Evolutionary conservation across 2,888 invertebrate species (phyloP).

Genomic region (Lithophane leautieri): DNA sequence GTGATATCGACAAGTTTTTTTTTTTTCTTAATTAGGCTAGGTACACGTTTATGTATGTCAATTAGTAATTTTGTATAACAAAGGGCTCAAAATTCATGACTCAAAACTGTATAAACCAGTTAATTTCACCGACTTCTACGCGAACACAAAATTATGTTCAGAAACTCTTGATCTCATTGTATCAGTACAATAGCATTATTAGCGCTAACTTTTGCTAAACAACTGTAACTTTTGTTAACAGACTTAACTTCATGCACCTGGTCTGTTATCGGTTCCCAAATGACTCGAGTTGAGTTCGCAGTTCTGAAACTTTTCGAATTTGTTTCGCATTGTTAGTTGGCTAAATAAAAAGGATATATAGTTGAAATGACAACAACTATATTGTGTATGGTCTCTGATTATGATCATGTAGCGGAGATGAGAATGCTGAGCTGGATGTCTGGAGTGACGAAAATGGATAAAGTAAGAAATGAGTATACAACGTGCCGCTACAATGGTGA

Average conservation of each 20-base stretch:
- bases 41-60: neutral
- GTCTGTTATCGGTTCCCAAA: constrained; percentile 57
- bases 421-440: too few species aligned
- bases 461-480: too few species aligned
- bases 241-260: constrained; percentile 63
- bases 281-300: constrained; percentile 40
- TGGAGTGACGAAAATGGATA: too few species aligned
- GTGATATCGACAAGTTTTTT: too few species aligned
- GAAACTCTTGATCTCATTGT: constrained; percentile 52
- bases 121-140: neutral
- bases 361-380: neutral
- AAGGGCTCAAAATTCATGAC: neutral
- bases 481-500: too few species aligned
- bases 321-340: constrained; percentile 40
- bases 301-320: constrained; percentile 46
- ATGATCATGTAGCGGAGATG: too few species aligned
- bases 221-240: constrained; percentile 57
- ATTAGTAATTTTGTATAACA: neutral
- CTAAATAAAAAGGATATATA: constrained; percentile 17
- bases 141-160: constrained; percentile 13
- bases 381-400: neutral
- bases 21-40: neutral
- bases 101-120: neutral
- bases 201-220: constrained; percentile 53
- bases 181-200: constrained; percentile 50